Conservation (phyloP, 2,888 invertebrate species). For the Brachylomia viminalis region DNA sequence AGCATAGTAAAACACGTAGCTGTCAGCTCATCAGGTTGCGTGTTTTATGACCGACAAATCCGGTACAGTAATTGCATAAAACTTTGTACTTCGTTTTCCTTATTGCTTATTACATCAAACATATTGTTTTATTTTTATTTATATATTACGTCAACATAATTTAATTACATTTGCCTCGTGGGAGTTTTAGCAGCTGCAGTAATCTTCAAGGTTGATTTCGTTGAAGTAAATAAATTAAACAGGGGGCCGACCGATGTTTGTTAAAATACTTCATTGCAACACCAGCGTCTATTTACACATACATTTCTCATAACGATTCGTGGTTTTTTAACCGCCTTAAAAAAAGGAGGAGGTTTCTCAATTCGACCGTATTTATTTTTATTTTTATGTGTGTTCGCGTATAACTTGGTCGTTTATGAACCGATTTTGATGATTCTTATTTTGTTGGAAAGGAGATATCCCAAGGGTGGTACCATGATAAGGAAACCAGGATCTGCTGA, state of each 20-base stretch:
- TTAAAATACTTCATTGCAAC: background rate
- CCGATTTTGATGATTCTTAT: too few relatives aligned
- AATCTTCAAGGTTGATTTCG: background rate
- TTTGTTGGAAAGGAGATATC: too few relatives aligned
- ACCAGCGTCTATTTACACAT: background rate
- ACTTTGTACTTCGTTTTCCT: slow-evolving; percentile 23
- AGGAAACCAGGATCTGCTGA: too few relatives aligned
- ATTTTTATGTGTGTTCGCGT: too few relatives aligned
- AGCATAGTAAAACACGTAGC: background rate
- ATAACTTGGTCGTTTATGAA: too few relatives aligned
- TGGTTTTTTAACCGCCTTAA: too few relatives aligned
- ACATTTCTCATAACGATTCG: background rate
- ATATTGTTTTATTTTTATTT: too few relatives aligned
- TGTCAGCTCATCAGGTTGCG: background rate
- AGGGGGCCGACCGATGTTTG: too few relatives aligned
- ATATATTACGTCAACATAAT: too few relatives aligned
- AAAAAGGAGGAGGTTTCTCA: too few relatives aligned
- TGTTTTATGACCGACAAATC: background rate
- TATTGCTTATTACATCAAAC: slow-evolving; percentile 9
- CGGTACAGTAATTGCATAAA: slow-evolving; percentile 13
- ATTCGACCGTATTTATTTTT: too few relatives aligned
- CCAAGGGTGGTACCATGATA: too few relatives aligned
- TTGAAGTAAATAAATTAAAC: background rate
- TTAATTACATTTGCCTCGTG: background rate
- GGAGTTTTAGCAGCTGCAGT: background rate